These are phyloP conservation scores for Lycopodina hypogea DNA, from an alignment of 37 sponge, comb jelly and placozoan genomes.

Conservation along the genomic window DNA sequence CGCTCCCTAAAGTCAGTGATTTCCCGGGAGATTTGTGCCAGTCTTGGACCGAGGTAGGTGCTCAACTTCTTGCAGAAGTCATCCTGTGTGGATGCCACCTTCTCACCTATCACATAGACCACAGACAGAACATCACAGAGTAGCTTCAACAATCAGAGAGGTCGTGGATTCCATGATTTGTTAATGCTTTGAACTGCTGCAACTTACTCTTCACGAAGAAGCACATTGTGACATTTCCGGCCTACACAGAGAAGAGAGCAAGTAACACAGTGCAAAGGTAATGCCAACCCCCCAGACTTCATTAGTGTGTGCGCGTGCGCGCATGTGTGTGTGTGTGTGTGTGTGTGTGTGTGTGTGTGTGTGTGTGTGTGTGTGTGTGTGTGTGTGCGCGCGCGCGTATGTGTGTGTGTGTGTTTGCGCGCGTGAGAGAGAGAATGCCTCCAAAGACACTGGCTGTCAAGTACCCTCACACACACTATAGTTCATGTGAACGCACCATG, in stretches of 20 bases:
- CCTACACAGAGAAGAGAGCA: constrained; percentile 27
- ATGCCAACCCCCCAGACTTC: too few relatives aligned
- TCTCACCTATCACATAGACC: background rate
- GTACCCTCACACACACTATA: too few relatives aligned
- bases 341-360: too few relatives aligned
- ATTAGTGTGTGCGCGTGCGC: too few relatives aligned
- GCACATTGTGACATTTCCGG: constrained; percentile 61
- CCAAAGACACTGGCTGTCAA: too few relatives aligned
- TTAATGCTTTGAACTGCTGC: background rate
- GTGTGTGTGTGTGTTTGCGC: too few relatives aligned
- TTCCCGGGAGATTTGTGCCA: constrained; percentile 47
- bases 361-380: too few relatives aligned
- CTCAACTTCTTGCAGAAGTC: constrained; percentile 68
- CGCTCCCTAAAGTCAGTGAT: constrained; percentile 40
- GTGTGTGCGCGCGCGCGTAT: too few relatives aligned
- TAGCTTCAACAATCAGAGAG: background rate
- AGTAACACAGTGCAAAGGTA: background rate
- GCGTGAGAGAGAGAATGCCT: too few relatives aligned
- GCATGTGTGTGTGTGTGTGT: background rate
- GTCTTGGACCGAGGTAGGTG: constrained; percentile 65
- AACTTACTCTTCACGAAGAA: constrained; percentile 72
- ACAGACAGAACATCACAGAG: background rate
- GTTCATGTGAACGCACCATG: too few relatives aligned
- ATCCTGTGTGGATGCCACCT: background rate
- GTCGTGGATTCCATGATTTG: background rate